phyloP scores from a whole-genome alignment of 2,797 vertebrate genomes.

The Brachymystax lenok region DNA sequence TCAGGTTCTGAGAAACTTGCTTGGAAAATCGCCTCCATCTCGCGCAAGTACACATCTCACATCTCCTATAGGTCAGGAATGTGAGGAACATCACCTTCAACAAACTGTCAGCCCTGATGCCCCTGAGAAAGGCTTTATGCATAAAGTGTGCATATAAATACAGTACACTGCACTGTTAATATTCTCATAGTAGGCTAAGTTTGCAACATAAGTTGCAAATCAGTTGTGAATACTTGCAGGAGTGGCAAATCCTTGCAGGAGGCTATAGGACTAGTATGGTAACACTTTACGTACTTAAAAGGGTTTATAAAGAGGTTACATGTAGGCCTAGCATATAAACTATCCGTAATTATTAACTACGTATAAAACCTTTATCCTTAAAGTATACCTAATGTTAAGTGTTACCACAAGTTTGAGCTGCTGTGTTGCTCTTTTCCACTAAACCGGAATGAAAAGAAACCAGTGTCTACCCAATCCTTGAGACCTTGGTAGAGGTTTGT shows the following conservation, averaged over 20 bases:
- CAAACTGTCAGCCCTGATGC: conserved; percentile 39
- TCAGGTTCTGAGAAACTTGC: background rate
- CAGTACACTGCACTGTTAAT: no score
- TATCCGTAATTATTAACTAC: background rate
- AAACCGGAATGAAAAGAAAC: conserved; percentile 14
- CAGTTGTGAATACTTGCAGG: no score
- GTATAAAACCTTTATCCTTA: background rate
- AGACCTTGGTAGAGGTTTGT: background rate
- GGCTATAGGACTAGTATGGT: background rate
- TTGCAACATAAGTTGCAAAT: background rate
- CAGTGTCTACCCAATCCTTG: background rate
- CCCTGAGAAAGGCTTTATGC: conserved; percentile 31
- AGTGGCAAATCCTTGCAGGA: no score
- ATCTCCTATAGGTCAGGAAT: background rate
- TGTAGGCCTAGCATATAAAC: background rate
- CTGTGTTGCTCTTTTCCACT: conserved; percentile 14
- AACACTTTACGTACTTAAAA: background rate
- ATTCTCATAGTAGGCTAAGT: background rate
- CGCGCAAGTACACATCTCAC: background rate
- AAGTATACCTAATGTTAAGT: conserved; percentile 3
- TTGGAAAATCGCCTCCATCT: background rate
- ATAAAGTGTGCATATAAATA: background rate
- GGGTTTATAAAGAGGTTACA: background rate
- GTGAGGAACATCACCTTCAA: conserved; percentile 35
- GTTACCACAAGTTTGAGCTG: background rate